Conservation (phyloP, 1,140 invertebrate species). For the Hydropsyche tenuis region DNA sequence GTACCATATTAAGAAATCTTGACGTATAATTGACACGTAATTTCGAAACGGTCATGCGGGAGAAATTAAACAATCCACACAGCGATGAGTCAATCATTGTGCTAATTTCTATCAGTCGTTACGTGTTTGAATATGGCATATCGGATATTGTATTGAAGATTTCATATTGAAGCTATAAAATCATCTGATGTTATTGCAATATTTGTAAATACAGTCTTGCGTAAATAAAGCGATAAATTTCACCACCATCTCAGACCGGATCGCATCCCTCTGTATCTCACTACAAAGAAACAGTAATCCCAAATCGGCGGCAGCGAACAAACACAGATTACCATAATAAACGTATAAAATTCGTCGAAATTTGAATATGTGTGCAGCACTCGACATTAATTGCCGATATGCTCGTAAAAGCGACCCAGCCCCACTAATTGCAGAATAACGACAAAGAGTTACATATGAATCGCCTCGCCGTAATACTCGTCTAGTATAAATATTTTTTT, state of each 20-base stretch:
- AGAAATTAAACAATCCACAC: no score
- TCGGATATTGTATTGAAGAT: no score
- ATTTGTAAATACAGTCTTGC: no score
- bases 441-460: slow-evolving; percentile 27
- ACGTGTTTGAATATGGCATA: no score
- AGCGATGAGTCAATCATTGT: no score
- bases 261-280: not conserved
- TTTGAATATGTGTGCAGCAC: slow-evolving; percentile 40
- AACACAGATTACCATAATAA: slow-evolving; percentile 48
- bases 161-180: no score
- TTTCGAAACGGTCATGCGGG: not conserved
- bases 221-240: not conserved
- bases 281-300: slow-evolving; percentile 24
- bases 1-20: not conserved
- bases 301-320: slow-evolving; percentile 28
- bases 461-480: not conserved
- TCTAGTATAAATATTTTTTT: not conserved
- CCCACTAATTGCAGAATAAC: slow-evolving; percentile 48
- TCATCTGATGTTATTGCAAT: no score
- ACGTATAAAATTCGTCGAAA: slow-evolving; percentile 27
- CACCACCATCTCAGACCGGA: not conserved
- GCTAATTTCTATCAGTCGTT: no score
- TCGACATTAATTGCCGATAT: slow-evolving; percentile 33
- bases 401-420: slow-evolving; percentile 36
- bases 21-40: not conserved